Evolutionary conservation across 1,140 invertebrate genomes (phyloP).

Genomic region (Archivesica marissinica): DNA sequence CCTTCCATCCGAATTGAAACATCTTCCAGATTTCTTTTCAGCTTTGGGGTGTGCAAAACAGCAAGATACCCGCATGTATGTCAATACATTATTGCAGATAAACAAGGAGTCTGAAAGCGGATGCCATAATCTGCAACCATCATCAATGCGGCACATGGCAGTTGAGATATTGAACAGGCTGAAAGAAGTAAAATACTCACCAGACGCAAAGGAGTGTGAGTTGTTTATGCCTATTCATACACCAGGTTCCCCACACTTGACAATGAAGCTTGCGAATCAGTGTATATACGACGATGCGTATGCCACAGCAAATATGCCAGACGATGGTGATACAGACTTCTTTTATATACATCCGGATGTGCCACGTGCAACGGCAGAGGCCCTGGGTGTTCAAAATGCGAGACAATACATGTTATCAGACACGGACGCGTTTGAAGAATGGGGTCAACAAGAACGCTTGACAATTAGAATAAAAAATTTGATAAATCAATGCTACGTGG

Average conservation of each 20-base stretch:
- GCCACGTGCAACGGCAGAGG: constrained; percentile 62
- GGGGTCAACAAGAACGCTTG: constrained; percentile 75
- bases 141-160: neutral
- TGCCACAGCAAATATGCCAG: too few relatives aligned
- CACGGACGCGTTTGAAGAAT: constrained; percentile 63
- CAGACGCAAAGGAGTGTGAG: neutral
- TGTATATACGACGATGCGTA: neutral
- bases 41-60: neutral
- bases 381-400: constrained; percentile 67
- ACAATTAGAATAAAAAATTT: constrained; percentile 70
- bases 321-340: constrained; percentile 56
- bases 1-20: constrained; percentile 3
- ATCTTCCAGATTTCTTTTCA: neutral
- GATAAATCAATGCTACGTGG: constrained; percentile 69
- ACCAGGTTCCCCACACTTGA: neutral
- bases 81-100: neutral
- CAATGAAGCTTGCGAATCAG: constrained; percentile 19
- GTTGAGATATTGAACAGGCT: constrained; percentile 17
- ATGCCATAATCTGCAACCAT: neutral
- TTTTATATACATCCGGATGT: constrained; percentile 69
- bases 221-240: too few relatives aligned
- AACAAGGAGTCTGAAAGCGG: neutral
- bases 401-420: constrained; percentile 60
- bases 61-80: neutral
- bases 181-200: neutral